Base-by-base conservation (phyloP, 2,113 vertebrate species). In the Oncorhynchus gorbuscha region DNA sequence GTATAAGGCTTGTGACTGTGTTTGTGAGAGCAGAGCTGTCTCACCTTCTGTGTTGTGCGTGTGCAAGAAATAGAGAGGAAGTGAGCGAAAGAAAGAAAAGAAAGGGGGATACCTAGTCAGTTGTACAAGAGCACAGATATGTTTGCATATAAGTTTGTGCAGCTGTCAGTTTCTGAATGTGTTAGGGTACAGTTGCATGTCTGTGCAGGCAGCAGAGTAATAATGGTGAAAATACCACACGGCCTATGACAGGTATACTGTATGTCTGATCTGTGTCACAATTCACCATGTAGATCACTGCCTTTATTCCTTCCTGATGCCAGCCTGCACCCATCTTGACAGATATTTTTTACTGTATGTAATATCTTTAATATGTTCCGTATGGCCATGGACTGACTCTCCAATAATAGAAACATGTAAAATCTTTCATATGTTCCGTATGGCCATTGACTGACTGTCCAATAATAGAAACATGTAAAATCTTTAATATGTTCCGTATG, bases 301-400 rank as follows among this genome's bases (percentile, higher is more conserved):
- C 64, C 70, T 68, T 80, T 74, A 82, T 76, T 49, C 48, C 64
- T 4, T 45, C 26, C 35, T 84, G 81, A 81, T 62, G 70, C 58
- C 70, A 79, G 77, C 75, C 77, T 61, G 18, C 76, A 78, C 79
- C 4, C 58, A 73, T 77, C 79, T 71, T 22, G 73, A 73, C 49
- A 14, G 77, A 77, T 76, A 71, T 78, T 79, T 76, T 84, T 86
- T 86, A 81, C 79, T 82, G 82, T 72, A 78, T 87, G 74, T 84
- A 84, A 86, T 87, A 83, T 79, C 64, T 8, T 74, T 86, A 89
- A 89, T 81, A 51, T 72, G 71, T 84, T 84, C 87, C 85, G 72
- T 39, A 74, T 87, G 87, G n/a, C 64, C 64, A 28, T 3, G 24
- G 64, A 66, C 28, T 28, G 28, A 28, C 28, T 28, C 2, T 26